Percentiles rank a stretch among this genome's conserved stretches.
These are phyloP conservation scores for Podarcis raffonei DNA, from an alignment of 2,113 vertebrate species.

Conservation along the genomic window DNA sequence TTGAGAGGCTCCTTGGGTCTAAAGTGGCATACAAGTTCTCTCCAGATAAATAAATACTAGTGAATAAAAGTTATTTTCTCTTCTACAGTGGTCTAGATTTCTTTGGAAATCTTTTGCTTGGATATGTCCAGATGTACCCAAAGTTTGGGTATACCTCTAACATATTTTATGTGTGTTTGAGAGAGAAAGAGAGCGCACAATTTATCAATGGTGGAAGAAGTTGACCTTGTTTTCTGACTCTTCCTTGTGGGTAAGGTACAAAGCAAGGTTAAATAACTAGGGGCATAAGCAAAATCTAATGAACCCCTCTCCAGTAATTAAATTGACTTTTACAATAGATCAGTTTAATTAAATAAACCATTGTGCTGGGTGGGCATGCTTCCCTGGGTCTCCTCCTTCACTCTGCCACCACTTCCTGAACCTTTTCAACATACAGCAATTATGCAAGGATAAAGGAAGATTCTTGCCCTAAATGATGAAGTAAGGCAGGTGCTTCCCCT, in stretches of 20 bases:
- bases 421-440: neutral
- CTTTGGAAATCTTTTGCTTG: neutral
- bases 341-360: constrained; percentile 31
- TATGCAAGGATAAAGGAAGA: neutral
- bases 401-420: neutral
- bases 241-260: neutral
- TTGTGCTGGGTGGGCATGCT: constrained; percentile 2
- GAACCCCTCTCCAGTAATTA: constrained; percentile 15
- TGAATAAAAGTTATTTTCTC: neutral
- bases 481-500: neutral
- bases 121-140: neutral
- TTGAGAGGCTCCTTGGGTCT: neutral
- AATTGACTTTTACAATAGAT: constrained; percentile 18
- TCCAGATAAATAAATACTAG: neutral
- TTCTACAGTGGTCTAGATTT: neutral
- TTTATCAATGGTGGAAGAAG: neutral
- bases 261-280: neutral
- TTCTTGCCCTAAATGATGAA: neutral
- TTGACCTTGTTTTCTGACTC: neutral
- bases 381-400: neutral
- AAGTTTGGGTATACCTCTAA: neutral
- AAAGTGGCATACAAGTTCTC: neutral
- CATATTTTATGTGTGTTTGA: neutral
- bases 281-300: constrained; percentile 19
- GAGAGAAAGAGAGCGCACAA: neutral